These are phyloP conservation scores for Turritopsis dohrnii DNA, from an alignment of 30 jellyfish, hydroid and myxozoan genomes.

Conservation along the genomic window DNA sequence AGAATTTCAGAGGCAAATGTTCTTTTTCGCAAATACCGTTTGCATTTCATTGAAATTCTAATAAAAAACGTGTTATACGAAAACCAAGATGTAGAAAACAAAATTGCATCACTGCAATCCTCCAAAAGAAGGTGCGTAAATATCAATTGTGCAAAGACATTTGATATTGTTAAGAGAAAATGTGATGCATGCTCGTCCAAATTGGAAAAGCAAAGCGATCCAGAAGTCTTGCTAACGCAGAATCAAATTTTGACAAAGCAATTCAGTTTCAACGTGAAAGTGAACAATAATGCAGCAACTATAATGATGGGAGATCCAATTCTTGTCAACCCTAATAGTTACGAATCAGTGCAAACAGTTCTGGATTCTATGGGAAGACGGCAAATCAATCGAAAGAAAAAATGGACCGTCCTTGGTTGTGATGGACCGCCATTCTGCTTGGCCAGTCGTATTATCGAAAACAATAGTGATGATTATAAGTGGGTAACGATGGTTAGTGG, in stretches of 20 bases:
- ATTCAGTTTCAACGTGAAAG: neutral
- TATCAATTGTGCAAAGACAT: neutral
- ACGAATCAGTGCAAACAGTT: neutral
- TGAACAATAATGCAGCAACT: neutral
- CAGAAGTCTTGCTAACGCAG: neutral
- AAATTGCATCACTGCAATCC: too few relatives aligned
- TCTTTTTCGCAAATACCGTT: too few relatives aligned
- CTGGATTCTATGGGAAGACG: neutral
- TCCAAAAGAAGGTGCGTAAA: too few relatives aligned
- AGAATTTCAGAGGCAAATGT: too few relatives aligned
- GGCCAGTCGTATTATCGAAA: neutral
- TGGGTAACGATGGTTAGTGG: slow-evolving; percentile 2
- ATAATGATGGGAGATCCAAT: slow-evolving; percentile 1
- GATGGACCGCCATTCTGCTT: slow-evolving; percentile 3
- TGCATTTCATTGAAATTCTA: too few relatives aligned
- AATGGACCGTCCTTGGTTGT: slow-evolving; percentile 5
- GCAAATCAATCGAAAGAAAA: neutral
- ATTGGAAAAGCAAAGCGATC: neutral
- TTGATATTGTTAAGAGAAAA: neutral
- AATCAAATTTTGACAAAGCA: neutral
- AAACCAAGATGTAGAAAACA: too few relatives aligned
- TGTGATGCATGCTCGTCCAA: neutral
- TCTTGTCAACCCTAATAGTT: neutral
- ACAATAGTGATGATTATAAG: neutral
- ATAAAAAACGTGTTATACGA: too few relatives aligned